phyloP scores from a whole-genome alignment of 1,140 invertebrate genomes.

The Drosophila pectinifera region DNA sequence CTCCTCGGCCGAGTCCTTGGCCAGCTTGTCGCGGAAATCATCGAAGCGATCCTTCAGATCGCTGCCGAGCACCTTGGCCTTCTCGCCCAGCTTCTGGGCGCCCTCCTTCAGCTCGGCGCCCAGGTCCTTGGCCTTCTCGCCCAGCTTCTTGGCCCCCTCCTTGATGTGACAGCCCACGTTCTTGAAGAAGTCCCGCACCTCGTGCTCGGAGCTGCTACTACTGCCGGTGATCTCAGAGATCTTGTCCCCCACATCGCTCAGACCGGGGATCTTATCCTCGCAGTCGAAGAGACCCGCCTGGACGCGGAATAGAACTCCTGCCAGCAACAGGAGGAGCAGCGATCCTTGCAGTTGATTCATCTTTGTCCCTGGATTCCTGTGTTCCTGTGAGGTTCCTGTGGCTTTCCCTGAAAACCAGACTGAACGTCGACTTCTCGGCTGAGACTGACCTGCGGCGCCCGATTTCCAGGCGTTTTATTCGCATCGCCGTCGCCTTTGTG shows the following conservation, averaged over 20 bases:
- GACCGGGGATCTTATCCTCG: constrained; percentile 61
- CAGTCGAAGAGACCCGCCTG: constrained; percentile 71
- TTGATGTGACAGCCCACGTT: constrained; percentile 77
- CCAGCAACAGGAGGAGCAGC: constrained; percentile 31
- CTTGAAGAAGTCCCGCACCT: constrained; percentile 76
- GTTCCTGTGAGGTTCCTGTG: constrained; percentile 1
- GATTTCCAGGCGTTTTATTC: constrained; percentile 52
- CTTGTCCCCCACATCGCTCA: constrained; percentile 59
- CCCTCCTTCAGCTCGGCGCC: constrained; percentile 71
- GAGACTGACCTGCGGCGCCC: constrained; percentile 56
- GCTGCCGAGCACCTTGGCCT: constrained; percentile 69
- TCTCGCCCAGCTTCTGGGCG: constrained; percentile 69
- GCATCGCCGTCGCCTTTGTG: constrained; percentile 44
- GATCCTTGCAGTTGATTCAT: constrained; percentile 44
- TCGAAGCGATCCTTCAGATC: constrained; percentile 70
- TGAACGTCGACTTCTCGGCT: constrained; percentile 38
- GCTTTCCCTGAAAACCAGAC: constrained; percentile 32
- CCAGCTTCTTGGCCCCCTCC: constrained; percentile 65
- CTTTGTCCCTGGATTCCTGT: background rate
- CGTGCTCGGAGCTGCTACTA: constrained; percentile 65
- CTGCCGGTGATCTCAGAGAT: constrained; percentile 51
- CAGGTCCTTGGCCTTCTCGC: constrained; percentile 67
- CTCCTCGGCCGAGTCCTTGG: constrained; percentile 67
- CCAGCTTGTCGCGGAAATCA: constrained; percentile 74
- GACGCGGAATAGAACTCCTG: constrained; percentile 14